Evolutionary conservation across 2,888 invertebrate genomes (phyloP).

Genomic region (Sarcophaga rosellei): DNA sequence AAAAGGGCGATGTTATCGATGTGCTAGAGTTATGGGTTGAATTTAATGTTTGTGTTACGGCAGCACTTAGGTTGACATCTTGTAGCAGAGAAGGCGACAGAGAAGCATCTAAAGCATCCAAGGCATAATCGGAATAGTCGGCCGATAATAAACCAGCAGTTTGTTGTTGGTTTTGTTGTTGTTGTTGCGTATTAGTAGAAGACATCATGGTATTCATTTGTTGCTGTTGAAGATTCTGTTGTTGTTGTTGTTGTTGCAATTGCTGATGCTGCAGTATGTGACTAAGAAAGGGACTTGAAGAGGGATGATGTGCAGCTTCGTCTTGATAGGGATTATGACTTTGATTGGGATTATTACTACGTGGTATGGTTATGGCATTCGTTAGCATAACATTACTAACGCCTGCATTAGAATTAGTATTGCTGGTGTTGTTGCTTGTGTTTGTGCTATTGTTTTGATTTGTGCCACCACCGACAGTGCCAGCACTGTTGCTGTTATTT

Average conservation of each 20-base stretch:
- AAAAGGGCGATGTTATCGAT: constrained; percentile 73
- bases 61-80: constrained; percentile 78
- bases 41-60: constrained; percentile 75
- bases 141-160: constrained; percentile 67
- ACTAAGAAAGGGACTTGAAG: constrained; percentile 68
- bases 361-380: constrained; percentile 79
- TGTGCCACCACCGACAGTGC: constrained; percentile 5
- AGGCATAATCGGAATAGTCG: constrained; percentile 79
- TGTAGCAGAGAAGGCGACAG: constrained; percentile 80
- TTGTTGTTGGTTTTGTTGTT: constrained; percentile 70
- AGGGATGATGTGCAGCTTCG: constrained; percentile 77
- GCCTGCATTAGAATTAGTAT: constrained; percentile 64
- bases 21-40: constrained; percentile 55
- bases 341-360: constrained; percentile 79
- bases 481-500: constrained; percentile 37
- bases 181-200: constrained; percentile 70
- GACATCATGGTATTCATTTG: constrained; percentile 66
- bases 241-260: constrained; percentile 79
- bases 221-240: constrained; percentile 53
- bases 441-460: constrained; percentile 53
- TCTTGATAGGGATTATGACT: constrained; percentile 75
- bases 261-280: constrained; percentile 82
- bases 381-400: constrained; percentile 79
- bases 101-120: constrained; percentile 79
- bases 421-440: constrained; percentile 66